phyloP scores from a whole-genome alignment of 2,888 invertebrate species.

The Quadriops clusia region DNA sequence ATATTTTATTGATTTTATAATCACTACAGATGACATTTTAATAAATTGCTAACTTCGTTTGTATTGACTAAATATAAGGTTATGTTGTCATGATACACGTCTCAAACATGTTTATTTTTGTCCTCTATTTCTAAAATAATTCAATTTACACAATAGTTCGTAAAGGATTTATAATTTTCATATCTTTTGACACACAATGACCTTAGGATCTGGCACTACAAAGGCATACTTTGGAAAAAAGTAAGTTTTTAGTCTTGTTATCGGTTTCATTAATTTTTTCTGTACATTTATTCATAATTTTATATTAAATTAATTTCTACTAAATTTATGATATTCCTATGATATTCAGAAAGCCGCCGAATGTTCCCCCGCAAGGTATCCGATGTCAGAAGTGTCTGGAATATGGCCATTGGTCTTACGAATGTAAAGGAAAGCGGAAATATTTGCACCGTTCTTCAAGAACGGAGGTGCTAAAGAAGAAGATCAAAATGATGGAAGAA shows the following conservation, averaged over 20 bases:
- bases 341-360: constrained; percentile 46
- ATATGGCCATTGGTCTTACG: constrained; percentile 89
- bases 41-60: no score
- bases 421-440: constrained; percentile 84
- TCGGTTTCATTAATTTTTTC: no score
- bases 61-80: no score
- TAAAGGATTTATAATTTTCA: no score
- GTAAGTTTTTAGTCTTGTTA: constrained; percentile 8
- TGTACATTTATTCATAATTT: neutral
- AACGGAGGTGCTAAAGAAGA: constrained; percentile 65
- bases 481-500: constrained; percentile 42
- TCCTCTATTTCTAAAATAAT: no score
- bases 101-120: no score
- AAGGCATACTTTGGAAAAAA: constrained; percentile 11
- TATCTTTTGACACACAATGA: no score
- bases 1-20: no score
- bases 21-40: no score
- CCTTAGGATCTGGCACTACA: constrained; percentile 9
- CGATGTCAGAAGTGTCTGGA: constrained; percentile 89
- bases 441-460: constrained; percentile 74
- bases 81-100: no score
- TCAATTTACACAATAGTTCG: no score
- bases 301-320: neutral
- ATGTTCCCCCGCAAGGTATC: constrained; percentile 58
- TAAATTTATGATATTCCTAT: constrained; percentile 1